Evolutionary conservation across 2,797 vertebrate genomes (phyloP), one percentile per base, ranked within the genome.

Genomic region (Tamandua tetradactyla): DNA sequence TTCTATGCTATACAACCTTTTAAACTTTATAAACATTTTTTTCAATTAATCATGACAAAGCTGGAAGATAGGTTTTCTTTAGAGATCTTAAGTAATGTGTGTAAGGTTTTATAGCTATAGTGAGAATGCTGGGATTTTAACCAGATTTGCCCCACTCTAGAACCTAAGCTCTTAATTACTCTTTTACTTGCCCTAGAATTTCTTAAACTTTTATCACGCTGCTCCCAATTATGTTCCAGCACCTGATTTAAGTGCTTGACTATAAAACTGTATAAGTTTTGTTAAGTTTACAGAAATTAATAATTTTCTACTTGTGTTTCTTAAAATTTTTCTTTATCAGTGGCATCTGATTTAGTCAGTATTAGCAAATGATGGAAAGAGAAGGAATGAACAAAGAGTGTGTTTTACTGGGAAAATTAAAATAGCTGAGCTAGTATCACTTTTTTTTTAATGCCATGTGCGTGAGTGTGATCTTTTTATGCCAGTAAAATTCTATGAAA

Each of bases 301-400:
- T 72, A 57, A 68, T 61, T 92, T 92, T 74, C 83, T 42, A 23
- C 11, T 66, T 93, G 55, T 76, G 79, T 82, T 75, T 94, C 68
- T 91, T 87, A 49, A 0, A 13, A n/a, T 84, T 87, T 74, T 61
- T 69, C 30, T 87, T 66, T 75, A 47, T 69, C 57, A 83, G 20
- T 85, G 76, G 44, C 25, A 85, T 79, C 59, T 85, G 52, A 44
- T 42, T 44, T 62, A 74, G 74, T 32, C 66, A 91, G 82, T 90
- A 75, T 20, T 81, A 95, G 92, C 27, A 96, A 87, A 52, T 85
- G 62, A 68, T 85, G 74, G 89, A 87, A 87, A 61, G 49, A 79
- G 57, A 89, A 64, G 40, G 44, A 76, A 76, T 49, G 76, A 69
- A 90, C 61, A 79, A 23, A 37, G 59, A 47, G 42, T 64, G 7